Conservation (phyloP, 1,140 invertebrate species). For the Zophobas atratus region DNA sequence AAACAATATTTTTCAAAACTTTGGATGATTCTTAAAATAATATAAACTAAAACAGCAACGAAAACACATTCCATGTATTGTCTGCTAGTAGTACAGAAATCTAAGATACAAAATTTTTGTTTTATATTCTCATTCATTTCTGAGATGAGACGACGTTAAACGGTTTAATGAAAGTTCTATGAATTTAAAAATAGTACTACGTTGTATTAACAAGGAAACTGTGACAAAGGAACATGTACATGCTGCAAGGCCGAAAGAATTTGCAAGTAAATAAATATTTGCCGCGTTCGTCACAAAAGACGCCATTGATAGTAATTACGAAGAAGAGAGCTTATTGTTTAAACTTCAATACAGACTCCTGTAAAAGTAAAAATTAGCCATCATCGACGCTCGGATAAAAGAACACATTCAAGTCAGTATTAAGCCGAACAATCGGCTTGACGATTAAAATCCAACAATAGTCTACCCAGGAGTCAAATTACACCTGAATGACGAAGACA, state of each 20-base stretch:
- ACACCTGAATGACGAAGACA: constrained; percentile 53
- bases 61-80: no score
- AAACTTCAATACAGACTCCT: constrained; percentile 31
- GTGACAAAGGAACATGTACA: not conserved
- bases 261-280: constrained; percentile 35
- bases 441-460: constrained; percentile 52
- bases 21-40: no score
- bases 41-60: no score
- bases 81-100: no score
- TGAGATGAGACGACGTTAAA: no score
- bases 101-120: no score
- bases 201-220: not conserved
- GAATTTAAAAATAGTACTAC: no score
- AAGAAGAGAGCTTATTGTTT: constrained; percentile 39
- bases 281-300: not conserved
- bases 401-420: constrained; percentile 8
- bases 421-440: constrained; percentile 42
- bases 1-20: no score
- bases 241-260: constrained; percentile 12
- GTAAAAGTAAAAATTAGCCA: constrained; percentile 43
- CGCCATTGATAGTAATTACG: constrained; percentile 30
- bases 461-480: constrained; percentile 51
- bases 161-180: no score
- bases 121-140: no score
- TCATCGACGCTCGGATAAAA: constrained; percentile 32